Percentiles rank a stretch among this genome's conserved stretches.
Conservation (phyloP, 2,113 vertebrate genomes). For the Misgurnus mizolepis region DNA sequence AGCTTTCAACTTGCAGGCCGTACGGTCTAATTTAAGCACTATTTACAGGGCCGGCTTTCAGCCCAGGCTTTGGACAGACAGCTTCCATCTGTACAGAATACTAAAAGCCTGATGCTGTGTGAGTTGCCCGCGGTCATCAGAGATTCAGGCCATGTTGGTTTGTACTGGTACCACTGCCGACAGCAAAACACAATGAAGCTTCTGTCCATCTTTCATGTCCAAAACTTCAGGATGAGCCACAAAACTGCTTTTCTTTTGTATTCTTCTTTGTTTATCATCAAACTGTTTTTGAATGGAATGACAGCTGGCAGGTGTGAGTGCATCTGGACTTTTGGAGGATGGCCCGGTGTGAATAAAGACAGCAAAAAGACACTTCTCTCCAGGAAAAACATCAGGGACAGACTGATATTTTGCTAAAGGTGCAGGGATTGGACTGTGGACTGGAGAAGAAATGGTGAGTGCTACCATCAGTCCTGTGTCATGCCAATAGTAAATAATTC, state of each 20-base stretch:
- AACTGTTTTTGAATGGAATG: too few relatives aligned
- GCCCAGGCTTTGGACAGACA: slow-evolving; percentile 65
- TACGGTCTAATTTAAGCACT: slow-evolving; percentile 65
- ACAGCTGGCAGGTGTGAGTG: too few relatives aligned
- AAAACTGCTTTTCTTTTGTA: background rate
- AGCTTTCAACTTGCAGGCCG: slow-evolving; percentile 47
- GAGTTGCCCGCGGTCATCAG: slow-evolving; percentile 58
- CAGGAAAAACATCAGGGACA: too few relatives aligned
- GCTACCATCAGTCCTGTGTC: too few relatives aligned
- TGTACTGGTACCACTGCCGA: slow-evolving; percentile 36
- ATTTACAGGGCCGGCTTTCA: slow-evolving; percentile 59
- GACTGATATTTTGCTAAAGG: too few relatives aligned
- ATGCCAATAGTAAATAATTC: too few relatives aligned
- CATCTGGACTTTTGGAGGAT: too few relatives aligned
- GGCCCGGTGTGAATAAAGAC: too few relatives aligned
- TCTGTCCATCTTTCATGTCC: slow-evolving; percentile 1
- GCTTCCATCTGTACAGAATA: slow-evolving; percentile 65
- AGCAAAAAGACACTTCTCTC: too few relatives aligned
- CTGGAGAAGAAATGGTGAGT: too few relatives aligned
- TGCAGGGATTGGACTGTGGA: too few relatives aligned
- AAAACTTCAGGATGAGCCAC: background rate
- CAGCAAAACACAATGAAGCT: background rate
- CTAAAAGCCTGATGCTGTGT: slow-evolving; percentile 59
- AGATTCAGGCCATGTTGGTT: slow-evolving; percentile 66
- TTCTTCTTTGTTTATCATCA: background rate